Conservation (phyloP, 2,113 vertebrate species). For the Prunella himalayana region DNA sequence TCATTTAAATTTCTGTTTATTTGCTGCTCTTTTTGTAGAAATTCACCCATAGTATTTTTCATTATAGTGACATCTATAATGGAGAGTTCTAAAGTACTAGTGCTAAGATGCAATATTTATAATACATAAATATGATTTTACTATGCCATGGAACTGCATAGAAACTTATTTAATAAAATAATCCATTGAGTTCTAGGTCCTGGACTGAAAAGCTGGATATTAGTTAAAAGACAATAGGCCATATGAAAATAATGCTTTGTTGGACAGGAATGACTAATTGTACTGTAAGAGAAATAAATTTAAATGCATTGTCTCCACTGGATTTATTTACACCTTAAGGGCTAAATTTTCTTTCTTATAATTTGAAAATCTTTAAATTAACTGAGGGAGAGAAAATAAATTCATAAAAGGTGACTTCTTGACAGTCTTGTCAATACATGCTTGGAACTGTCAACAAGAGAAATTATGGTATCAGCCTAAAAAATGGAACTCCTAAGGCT, state of each 20-base stretch:
- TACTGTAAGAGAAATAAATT: background rate
- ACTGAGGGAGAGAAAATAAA: slow-evolving; percentile 40
- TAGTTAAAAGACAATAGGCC: background rate
- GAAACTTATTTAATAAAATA: background rate
- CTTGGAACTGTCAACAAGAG: slow-evolving; percentile 44
- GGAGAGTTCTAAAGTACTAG: background rate
- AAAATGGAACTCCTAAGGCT: slow-evolving; percentile 34
- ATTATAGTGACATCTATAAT: background rate
- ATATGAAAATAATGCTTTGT: background rate
- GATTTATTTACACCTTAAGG: background rate
- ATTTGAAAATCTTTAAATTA: slow-evolving; percentile 33
- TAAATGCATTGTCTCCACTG: background rate
- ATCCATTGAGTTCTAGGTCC: background rate
- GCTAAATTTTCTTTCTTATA: slow-evolving; percentile 6
- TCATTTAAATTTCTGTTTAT: background rate
- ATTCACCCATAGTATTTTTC: background rate
- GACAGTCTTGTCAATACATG: slow-evolving; percentile 46
- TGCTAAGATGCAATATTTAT: background rate
- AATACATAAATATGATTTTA: background rate
- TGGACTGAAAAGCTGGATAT: background rate
- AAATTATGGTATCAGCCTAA: slow-evolving; percentile 26
- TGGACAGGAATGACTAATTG: background rate
- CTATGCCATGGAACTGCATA: background rate
- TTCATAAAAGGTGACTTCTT: slow-evolving; percentile 1
- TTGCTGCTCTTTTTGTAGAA: background rate